phyloP scores from a whole-genome alignment of 2,888 invertebrate genomes.

The Trichogramma evanescens region DNA sequence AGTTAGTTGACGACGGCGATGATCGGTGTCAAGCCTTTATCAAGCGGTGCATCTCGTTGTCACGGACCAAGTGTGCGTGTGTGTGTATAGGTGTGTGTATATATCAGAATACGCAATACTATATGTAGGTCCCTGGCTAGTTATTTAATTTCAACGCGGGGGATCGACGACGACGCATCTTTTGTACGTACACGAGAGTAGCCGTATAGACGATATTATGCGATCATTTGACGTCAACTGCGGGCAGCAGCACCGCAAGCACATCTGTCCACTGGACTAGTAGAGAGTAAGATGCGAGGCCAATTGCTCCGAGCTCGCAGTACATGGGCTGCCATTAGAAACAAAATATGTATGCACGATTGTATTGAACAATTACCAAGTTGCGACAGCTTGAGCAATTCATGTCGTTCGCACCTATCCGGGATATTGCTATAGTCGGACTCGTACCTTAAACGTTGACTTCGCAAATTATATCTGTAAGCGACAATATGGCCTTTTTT shows the following conservation, averaged over 20 bases:
- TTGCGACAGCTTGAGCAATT: background rate
- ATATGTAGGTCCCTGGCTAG: constrained; percentile 17
- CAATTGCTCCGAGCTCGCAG: too few species aligned
- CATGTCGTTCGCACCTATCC: too few species aligned
- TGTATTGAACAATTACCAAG: background rate
- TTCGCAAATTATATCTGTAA: too few species aligned
- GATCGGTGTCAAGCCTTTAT: constrained; percentile 14
- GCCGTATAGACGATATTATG: background rate
- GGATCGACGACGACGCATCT: background rate
- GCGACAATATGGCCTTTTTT: too few species aligned
- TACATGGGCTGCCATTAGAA: background rate
- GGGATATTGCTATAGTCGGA: too few species aligned
- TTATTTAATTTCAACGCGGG: constrained; percentile 16
- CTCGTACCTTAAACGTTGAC: too few species aligned
- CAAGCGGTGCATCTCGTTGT: background rate
- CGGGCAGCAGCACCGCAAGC: background rate
- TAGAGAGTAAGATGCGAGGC: too few species aligned
- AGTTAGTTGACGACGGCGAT: background rate
- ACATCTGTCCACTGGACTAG: too few species aligned
- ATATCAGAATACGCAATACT: background rate
- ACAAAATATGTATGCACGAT: background rate
- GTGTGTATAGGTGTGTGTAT: background rate
- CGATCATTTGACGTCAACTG: constrained; percentile 9
- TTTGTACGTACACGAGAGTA: background rate
- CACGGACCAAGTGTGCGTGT: background rate